Evolutionary conservation across 2,888 invertebrate species (phyloP).

Genomic region (Smittia aterrima): DNA sequence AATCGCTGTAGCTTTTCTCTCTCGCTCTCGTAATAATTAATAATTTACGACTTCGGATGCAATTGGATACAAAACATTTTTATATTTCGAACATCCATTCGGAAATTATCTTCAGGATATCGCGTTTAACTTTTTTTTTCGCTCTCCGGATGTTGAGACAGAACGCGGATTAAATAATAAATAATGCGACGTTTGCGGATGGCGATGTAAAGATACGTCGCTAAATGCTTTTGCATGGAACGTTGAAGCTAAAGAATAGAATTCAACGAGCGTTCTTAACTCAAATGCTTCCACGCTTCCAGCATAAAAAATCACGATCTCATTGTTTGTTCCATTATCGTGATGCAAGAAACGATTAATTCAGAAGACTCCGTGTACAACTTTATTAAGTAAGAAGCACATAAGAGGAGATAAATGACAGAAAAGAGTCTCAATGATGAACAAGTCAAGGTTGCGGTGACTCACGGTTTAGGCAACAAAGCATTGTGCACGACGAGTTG

Average conservation of each 20-base stretch:
- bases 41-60: conserved; percentile 11
- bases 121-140: neutral
- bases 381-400: too few species aligned
- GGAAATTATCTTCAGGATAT: neutral
- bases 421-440: conserved; percentile 4
- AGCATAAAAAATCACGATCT: too few species aligned
- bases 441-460: neutral
- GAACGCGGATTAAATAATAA: conserved; percentile 8
- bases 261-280: too few species aligned
- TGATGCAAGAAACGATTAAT: too few species aligned
- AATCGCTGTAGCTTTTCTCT: conserved; percentile 13
- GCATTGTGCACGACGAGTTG: neutral
- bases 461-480: neutral
- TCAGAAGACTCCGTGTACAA: too few species aligned
- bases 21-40: conserved; percentile 7
- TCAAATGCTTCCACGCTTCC: too few species aligned
- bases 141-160: neutral
- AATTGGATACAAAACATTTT: neutral
- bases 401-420: neutral
- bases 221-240: too few species aligned
- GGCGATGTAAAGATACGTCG: too few species aligned
- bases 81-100: neutral
- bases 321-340: too few species aligned
- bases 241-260: too few species aligned
- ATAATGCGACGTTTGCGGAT: neutral